A percentile compares a stretch with the other conserved stretches of the same genome.
Conservation (phyloP, 2,797 vertebrate species). For the Antrozous pallidus region DNA sequence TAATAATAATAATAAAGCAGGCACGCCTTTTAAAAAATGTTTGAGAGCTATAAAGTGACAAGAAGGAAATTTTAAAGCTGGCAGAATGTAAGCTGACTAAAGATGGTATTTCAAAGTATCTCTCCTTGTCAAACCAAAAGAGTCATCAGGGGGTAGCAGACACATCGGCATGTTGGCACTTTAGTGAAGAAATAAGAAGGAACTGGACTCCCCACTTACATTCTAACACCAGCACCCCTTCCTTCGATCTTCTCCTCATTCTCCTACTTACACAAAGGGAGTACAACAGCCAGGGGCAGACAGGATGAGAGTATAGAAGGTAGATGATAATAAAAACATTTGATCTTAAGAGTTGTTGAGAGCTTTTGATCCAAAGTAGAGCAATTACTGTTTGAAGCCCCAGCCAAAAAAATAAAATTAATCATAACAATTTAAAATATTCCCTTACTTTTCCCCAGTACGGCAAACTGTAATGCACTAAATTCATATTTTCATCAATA, state of each 20-base stretch:
- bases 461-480: not conserved
- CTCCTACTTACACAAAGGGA: not conserved
- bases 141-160: fast-evolving
- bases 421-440: not conserved
- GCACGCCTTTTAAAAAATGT: not conserved
- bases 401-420: not conserved
- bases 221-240: not conserved
- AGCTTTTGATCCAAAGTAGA: not conserved
- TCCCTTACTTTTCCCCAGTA: not conserved
- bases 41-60: not conserved
- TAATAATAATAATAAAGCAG: not conserved
- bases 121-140: not conserved
- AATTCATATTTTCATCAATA: constrained; percentile 18
- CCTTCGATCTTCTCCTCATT: not conserved
- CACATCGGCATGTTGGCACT: too few relatives aligned
- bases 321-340: not conserved
- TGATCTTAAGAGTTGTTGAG: not conserved
- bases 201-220: not conserved
- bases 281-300: not conserved
- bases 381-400: not conserved
- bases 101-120: not conserved
- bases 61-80: not conserved
- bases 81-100: not conserved
- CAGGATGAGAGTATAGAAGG: not conserved
- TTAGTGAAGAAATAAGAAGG: not conserved